Evolutionary conservation across 2,797 vertebrate genomes (phyloP).

Genomic region (Phataginus tricuspis): DNA sequence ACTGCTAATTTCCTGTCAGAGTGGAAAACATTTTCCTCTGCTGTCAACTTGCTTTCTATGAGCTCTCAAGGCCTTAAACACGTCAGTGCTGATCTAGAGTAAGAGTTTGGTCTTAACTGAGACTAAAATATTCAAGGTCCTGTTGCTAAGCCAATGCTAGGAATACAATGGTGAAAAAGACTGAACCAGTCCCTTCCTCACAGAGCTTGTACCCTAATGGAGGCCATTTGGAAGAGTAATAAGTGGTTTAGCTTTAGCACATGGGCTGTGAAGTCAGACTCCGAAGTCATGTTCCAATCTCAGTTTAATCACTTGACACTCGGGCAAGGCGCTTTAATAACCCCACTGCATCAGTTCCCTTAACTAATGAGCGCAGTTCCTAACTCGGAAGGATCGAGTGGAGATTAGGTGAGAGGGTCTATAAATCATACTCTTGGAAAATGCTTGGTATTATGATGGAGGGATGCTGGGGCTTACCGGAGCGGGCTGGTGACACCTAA

Average conservation of each 20-base stretch:
- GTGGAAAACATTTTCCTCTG: not conserved
- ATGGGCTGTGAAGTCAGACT: not conserved
- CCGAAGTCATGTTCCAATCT: not conserved
- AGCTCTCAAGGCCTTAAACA: conserved; percentile 37
- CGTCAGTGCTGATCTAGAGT: not conserved
- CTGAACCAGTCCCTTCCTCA: not conserved
- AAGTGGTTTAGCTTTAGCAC: not conserved
- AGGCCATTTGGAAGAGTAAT: not conserved
- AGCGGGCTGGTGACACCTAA: not conserved
- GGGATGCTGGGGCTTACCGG: not conserved
- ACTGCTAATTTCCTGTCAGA: conserved; percentile 9
- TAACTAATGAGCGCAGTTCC: not conserved
- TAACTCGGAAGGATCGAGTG: not conserved
- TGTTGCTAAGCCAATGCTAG: conserved; percentile 45
- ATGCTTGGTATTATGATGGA: not conserved
- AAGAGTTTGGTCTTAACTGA: conserved; percentile 37
- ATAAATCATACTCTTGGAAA: not conserved
- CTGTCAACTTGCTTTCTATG: not conserved
- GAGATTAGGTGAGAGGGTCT: not conserved
- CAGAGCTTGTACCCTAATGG: not conserved
- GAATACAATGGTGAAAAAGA: not conserved
- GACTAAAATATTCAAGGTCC: conserved; percentile 41
- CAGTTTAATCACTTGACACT: not conserved
- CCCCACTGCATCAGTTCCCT: not conserved
- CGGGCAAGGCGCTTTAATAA: not conserved